phyloP scores from a whole-genome alignment of 2,888 invertebrate species.

The Euclidia mi region DNA sequence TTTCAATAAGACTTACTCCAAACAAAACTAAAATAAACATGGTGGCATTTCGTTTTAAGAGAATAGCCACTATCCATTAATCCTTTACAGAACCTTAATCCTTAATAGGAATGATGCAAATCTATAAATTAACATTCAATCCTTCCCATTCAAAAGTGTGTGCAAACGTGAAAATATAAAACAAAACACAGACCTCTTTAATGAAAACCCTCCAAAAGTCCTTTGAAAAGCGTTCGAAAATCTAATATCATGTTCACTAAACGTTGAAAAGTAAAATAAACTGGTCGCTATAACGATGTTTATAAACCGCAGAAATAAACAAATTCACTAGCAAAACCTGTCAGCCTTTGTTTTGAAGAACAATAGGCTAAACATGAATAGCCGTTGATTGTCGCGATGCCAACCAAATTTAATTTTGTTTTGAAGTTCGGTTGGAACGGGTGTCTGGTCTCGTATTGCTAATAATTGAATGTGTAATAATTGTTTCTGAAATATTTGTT shows the following conservation, averaged over 20 bases:
- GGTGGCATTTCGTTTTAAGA: not conserved
- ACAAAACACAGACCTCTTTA: slow-evolving; percentile 14
- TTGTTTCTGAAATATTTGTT: not conserved
- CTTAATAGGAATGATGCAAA: slow-evolving; percentile 1
- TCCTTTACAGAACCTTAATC: not conserved
- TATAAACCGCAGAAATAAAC: slow-evolving; percentile 52
- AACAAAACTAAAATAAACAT: too few relatives aligned
- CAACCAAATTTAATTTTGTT: slow-evolving; percentile 59
- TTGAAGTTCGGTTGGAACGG: slow-evolving; percentile 34
- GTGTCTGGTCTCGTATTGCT: slow-evolving; percentile 16
- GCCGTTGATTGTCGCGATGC: slow-evolving; percentile 63
- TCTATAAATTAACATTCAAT: slow-evolving; percentile 9
- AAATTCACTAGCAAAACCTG: slow-evolving; percentile 63
- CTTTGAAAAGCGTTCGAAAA: slow-evolving; percentile 11
- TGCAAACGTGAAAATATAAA: slow-evolving; percentile 14
- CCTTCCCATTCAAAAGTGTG: slow-evolving; percentile 1
- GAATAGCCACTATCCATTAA: not conserved
- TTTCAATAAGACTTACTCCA: too few relatives aligned
- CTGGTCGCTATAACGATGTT: slow-evolving; percentile 55
- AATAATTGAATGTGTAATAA: slow-evolving; percentile 20
- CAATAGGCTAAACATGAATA: slow-evolving; percentile 62
- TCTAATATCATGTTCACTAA: slow-evolving; percentile 29
- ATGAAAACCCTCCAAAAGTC: slow-evolving; percentile 12
- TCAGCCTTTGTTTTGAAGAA: slow-evolving; percentile 57
- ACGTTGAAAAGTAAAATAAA: slow-evolving; percentile 36